Percentiles rank a stretch among this genome's conserved stretches.
phyloP scores from a whole-genome alignment of 2,797 vertebrate genomes.

The Spheniscus humboldti region DNA sequence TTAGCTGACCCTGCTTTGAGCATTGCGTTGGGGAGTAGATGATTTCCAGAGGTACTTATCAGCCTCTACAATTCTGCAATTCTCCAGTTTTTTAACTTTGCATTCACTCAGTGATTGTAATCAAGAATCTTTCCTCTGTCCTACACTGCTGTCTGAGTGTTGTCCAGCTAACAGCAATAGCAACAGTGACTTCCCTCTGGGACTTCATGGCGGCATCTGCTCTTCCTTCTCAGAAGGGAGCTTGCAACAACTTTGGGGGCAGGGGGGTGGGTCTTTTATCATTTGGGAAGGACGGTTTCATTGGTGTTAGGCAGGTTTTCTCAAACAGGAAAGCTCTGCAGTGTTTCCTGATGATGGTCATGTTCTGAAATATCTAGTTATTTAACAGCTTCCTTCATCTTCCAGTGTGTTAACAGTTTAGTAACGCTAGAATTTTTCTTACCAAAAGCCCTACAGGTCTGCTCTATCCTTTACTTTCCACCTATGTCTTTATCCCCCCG shows the following conservation, averaged over 20 bases:
- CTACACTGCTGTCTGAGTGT: neutral
- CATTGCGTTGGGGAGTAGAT: neutral
- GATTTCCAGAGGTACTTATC: neutral
- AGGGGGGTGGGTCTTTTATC: neutral
- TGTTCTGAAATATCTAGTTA: neutral
- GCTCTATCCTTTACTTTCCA: neutral
- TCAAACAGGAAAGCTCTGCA: neutral
- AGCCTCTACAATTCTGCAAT: neutral
- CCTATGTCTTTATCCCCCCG: neutral
- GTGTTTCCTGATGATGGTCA: neutral
- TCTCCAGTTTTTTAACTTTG: neutral
- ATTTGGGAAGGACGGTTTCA: neutral
- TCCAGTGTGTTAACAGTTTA: neutral
- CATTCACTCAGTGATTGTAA: neutral
- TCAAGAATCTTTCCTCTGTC: neutral
- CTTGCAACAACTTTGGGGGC: neutral
- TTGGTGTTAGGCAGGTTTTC: neutral
- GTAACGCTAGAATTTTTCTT: neutral
- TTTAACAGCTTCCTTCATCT: neutral
- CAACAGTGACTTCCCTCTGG: neutral
- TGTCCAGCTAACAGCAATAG: neutral
- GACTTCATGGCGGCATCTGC: neutral
- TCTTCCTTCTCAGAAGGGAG: neutral
- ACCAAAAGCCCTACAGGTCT: neutral
- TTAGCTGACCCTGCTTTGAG: neutral